Percentiles rank a stretch among this genome's conserved stretches.
Conservation (phyloP, 2,888 invertebrate genomes). For the Galeopsomyia nigrocyanea region DNA sequence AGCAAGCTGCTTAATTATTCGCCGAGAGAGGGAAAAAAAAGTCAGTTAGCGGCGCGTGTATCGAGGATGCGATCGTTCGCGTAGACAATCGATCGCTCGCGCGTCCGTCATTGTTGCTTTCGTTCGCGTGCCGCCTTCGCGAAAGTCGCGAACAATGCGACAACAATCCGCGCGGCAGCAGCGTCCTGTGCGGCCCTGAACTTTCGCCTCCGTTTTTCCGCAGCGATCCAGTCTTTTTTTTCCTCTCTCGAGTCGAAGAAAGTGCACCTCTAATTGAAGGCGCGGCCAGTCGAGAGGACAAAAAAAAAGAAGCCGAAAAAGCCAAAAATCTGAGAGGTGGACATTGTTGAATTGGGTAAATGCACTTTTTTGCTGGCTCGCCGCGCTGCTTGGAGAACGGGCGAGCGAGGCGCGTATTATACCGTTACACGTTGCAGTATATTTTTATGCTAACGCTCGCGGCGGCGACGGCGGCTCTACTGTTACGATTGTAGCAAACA, state of each 20-base stretch:
- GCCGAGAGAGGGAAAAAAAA: background rate
- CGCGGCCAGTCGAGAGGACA: too few relatives aligned
- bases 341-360: too few relatives aligned
- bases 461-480: too few relatives aligned
- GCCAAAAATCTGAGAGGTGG: too few relatives aligned
- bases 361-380: too few relatives aligned
- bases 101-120: conserved; percentile 6
- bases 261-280: too few relatives aligned
- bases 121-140: conserved; percentile 25
- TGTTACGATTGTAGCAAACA: too few relatives aligned
- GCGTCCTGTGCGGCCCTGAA: conserved; percentile 46
- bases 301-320: too few relatives aligned
- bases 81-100: conserved; percentile 32
- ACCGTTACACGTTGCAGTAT: too few relatives aligned
- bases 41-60: background rate
- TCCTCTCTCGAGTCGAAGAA: background rate
- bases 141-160: conserved; percentile 12
- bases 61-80: conserved; percentile 3
- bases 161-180: conserved; percentile 32
- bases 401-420: too few relatives aligned
- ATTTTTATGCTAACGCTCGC: too few relatives aligned
- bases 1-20: conserved; percentile 10
- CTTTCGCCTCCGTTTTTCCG: conserved; percentile 39
- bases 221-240: background rate
- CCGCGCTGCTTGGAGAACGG: too few relatives aligned